Base-by-base conservation (phyloP, 2,888 invertebrate species). In the Plebejus anna region DNA sequence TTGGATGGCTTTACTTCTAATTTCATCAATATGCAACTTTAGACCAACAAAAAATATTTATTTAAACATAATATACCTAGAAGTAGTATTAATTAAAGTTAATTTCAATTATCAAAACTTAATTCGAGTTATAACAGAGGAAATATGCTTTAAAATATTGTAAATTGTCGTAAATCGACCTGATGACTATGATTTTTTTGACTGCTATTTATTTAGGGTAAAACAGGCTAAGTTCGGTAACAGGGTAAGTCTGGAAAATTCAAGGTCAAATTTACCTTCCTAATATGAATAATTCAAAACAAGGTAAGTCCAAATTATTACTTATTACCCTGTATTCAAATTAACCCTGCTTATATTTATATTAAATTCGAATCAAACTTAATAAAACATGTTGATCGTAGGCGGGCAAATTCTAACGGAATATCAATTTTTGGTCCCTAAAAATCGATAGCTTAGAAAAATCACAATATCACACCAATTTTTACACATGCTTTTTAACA, bases 381-480 rank as follows among this genome's bases (percentile, higher is more conserved):
- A 66, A 16, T 55, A 55, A 55, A 66, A 66, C 28, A 32, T 32
- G 32, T 66, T 32, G 32, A 66, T 66, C 66, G 66, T 32, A 66
- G 66, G 66, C 32, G 66, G 66, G 66, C 66, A 66, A 66, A 66
- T 66, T 66, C 32, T 66, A 66, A 66, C 11, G 4, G 28, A 32
- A 36, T 66, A 66, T 32, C 66, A 66, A 66, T 66, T 66, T 66
- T 32, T 66, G 66, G 66, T 66, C 66, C 66, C 66, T 66, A 66
- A 66, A 66, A 66, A 66, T 66, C 32, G 32, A 32, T 66, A 66
- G 66, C 66, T 66, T 66, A 66, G 66, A 66, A 32, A 61, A 66
- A 66, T 66, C 13, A 5, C 66, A 36, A 13, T 66, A 66, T 66
- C 66, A 66, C 66, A 66, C 66, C 32, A 66, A 66, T 16, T 36